These are phyloP conservation scores for Columba guinea DNA, from an alignment of 2,797 vertebrate species.

Conservation along the genomic window DNA sequence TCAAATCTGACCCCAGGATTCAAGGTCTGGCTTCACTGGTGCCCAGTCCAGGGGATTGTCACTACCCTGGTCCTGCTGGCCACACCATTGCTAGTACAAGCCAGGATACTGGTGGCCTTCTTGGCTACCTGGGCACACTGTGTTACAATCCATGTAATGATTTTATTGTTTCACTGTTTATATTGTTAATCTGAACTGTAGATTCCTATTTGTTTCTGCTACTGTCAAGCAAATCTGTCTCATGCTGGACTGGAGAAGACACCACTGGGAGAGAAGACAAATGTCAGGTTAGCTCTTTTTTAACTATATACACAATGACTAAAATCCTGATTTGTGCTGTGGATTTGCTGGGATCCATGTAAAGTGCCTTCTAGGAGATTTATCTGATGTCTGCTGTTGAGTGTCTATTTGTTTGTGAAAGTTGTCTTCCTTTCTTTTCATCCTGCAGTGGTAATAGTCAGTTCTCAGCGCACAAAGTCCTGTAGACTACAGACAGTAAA, in stretches of 20 bases:
- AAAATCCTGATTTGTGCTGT: background rate
- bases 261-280: background rate
- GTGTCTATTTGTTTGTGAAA: background rate
- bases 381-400: background rate
- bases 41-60: too few relatives aligned
- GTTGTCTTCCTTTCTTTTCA: background rate
- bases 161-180: background rate
- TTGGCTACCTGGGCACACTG: too few relatives aligned
- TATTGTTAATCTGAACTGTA: background rate
- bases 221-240: background rate
- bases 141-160: background rate
- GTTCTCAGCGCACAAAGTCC: background rate
- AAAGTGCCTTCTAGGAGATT: background rate
- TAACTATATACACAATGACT: background rate
- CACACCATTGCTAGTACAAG: too few relatives aligned
- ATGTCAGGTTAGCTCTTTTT: background rate
- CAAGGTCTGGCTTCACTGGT: too few relatives aligned
- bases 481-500: background rate
- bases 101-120: too few relatives aligned
- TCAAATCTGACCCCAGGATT: too few relatives aligned
- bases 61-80: too few relatives aligned
- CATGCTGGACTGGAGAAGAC: background rate
- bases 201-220: background rate
- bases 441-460: background rate
- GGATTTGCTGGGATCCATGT: background rate